phyloP scores from a whole-genome alignment of 2,113 vertebrate genomes.

The Chauna torquata region DNA sequence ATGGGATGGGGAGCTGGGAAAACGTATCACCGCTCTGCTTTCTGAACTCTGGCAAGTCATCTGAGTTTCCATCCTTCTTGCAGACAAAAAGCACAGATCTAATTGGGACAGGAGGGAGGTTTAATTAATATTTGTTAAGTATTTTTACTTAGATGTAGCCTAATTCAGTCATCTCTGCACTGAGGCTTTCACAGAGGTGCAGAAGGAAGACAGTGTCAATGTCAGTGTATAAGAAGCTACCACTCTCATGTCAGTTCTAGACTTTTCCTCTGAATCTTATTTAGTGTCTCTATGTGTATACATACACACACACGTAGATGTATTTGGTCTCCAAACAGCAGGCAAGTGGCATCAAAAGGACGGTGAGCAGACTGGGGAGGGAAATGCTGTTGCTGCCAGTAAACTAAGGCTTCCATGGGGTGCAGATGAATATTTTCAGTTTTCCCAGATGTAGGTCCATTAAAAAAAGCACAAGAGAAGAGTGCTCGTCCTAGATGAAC shows the following conservation, averaged over 20 bases:
- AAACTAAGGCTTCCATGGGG: neutral
- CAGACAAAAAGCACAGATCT: neutral
- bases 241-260: neutral
- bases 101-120: neutral
- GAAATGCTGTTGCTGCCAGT: neutral
- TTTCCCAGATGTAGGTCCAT: neutral
- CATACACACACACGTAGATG: neutral
- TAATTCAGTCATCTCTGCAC: neutral
- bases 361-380: neutral
- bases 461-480: neutral
- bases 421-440: neutral
- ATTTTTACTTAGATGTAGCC: neutral
- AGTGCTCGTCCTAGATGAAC: neutral
- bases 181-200: neutral
- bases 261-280: neutral
- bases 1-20: constrained; percentile 15
- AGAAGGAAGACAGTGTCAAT: neutral
- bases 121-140: neutral
- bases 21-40: neutral
- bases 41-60: neutral
- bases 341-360: neutral
- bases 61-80: neutral
- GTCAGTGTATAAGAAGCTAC: neutral
- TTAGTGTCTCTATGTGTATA: neutral
- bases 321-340: neutral